phyloP scores from a whole-genome alignment of 2,113 vertebrate genomes.

The Nannobrachium achirus region DNA sequence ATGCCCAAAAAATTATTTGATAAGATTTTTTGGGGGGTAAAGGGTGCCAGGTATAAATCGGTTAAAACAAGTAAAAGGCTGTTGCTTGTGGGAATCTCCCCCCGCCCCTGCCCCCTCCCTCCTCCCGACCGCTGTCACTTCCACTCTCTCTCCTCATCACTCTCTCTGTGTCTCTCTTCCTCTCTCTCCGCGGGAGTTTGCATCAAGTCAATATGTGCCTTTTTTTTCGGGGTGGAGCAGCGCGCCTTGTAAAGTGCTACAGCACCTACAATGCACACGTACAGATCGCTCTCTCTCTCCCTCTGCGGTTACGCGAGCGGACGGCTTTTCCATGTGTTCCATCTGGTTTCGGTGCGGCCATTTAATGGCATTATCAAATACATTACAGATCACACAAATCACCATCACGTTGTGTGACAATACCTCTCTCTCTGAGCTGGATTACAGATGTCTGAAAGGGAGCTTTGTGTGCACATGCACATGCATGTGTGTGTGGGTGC shows the following conservation, averaged over 20 bases:
- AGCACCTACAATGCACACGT: too few species aligned
- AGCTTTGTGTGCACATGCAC: not conserved
- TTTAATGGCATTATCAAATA: slow-evolving; percentile 72
- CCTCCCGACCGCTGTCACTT: not conserved
- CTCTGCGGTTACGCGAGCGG: slow-evolving; percentile 29
- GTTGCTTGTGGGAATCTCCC: too few species aligned
- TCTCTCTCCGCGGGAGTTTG: not conserved
- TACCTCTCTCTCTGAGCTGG: slow-evolving; percentile 34
- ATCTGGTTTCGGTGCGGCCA: slow-evolving; percentile 52
- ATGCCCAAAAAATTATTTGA: too few species aligned
- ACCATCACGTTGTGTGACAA: slow-evolving; percentile 54
- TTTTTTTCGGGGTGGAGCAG: too few species aligned
- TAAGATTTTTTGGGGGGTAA: too few species aligned
- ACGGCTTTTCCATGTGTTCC: slow-evolving; percentile 66
- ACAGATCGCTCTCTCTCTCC: slow-evolving; percentile 19
- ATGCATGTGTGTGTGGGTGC: not conserved
- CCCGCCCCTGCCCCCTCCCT: not conserved
- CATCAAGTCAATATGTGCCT: too few species aligned
- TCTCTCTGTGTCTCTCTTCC: not conserved
- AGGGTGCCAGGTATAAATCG: too few species aligned
- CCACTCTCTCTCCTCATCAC: slow-evolving; percentile 12
- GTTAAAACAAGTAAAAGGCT: too few species aligned
- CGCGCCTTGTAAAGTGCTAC: too few species aligned
- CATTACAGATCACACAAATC: slow-evolving; percentile 71
- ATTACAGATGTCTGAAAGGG: slow-evolving; percentile 56